Evolutionary conservation across 2,888 invertebrate species (phyloP).

Genomic region (Proisotoma minuta): DNA sequence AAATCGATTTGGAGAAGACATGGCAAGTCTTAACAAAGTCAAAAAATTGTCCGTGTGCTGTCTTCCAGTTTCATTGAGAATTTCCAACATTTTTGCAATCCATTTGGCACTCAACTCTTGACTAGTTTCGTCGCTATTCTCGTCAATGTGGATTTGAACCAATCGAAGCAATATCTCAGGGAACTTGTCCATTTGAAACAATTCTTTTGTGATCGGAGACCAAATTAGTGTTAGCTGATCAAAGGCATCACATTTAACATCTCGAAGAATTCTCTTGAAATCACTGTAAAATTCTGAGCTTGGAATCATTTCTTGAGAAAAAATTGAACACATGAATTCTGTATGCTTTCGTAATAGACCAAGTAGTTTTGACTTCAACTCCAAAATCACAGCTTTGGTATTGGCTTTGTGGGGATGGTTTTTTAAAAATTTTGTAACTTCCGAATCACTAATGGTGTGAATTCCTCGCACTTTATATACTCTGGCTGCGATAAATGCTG

Average conservation of each 20-base stretch:
- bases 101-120: constrained; percentile 21
- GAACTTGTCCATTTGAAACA: constrained; percentile 29
- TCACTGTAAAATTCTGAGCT: constrained; percentile 29
- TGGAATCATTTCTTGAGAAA: constrained; percentile 34
- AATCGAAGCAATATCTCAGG: constrained; percentile 19
- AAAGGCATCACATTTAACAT: constrained; percentile 17
- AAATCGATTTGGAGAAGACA: constrained; percentile 24
- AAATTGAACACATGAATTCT: constrained; percentile 15
- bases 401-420: constrained; percentile 11
- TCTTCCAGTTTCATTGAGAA: constrained; percentile 26
- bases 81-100: constrained; percentile 33
- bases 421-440: constrained; percentile 21
- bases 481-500: constrained; percentile 37
- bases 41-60: constrained; percentile 22
- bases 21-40: constrained; percentile 16
- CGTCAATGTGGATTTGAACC: constrained; percentile 14
- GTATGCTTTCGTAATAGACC: constrained; percentile 20
- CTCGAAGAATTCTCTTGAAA: constrained; percentile 22
- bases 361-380: constrained; percentile 21
- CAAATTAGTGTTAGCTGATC: constrained; percentile 24
- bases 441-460: constrained; percentile 26
- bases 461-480: constrained; percentile 35
- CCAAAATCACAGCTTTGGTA: constrained; percentile 26
- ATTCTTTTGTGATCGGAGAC: constrained; percentile 30
- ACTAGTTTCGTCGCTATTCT: constrained; percentile 7